Percentiles rank a stretch among this genome's conserved stretches.
These are phyloP conservation scores for Coracias cyanogaster DNA, from an alignment of 2,797 vertebrate species.

Conservation along the genomic window DNA sequence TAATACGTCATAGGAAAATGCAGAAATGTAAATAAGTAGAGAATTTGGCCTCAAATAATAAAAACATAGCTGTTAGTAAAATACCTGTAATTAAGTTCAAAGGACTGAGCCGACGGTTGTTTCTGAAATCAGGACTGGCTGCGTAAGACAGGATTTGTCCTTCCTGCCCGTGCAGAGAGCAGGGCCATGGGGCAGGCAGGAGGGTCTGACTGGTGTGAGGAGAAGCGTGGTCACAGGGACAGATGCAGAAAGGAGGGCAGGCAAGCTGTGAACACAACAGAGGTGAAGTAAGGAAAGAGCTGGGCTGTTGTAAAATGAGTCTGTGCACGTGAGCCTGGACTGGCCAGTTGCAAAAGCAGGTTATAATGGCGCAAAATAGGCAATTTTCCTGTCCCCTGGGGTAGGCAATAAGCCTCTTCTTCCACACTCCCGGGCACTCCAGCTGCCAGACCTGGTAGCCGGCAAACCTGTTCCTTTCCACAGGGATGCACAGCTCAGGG, in stretches of 20 bases:
- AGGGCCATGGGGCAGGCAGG: neutral
- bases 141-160: neutral
- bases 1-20: neutral
- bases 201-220: neutral
- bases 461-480: neutral
- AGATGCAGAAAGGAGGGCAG: neutral
- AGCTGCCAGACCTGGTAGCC: neutral
- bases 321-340: neutral
- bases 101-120: neutral
- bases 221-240: neutral
- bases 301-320: neutral
- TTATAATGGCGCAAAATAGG: neutral
- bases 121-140: neutral
- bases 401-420: neutral
- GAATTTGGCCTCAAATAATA: neutral
- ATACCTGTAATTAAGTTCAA: neutral
- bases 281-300: neutral
- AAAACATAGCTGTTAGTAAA: neutral
- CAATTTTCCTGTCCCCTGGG: neutral
- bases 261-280: neutral
- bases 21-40: conserved; percentile 5
- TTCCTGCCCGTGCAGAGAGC: neutral
- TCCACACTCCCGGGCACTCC: neutral
- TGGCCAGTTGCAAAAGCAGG: neutral
- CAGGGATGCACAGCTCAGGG: neutral